Conservation (phyloP, 1,140 invertebrate species). For the Solenopsis invicta region DNA sequence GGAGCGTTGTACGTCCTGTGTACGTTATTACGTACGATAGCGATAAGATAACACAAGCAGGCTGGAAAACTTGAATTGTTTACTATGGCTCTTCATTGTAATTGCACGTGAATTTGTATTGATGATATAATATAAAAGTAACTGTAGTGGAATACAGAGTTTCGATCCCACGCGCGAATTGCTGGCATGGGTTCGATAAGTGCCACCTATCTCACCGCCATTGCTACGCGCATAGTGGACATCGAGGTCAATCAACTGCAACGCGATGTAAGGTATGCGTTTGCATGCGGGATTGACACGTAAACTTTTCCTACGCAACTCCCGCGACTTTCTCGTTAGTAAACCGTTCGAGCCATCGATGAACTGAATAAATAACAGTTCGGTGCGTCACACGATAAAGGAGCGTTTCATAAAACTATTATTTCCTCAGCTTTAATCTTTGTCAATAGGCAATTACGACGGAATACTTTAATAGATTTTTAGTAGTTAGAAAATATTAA, state of each 20-base stretch:
- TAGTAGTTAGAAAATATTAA: slow-evolving; percentile 7
- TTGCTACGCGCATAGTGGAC: slow-evolving; percentile 46
- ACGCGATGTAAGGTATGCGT: slow-evolving; percentile 69
- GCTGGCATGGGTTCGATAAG: slow-evolving; percentile 32
- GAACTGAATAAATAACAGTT: slow-evolving; percentile 1
- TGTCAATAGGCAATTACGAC: not conserved
- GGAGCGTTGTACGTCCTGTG: not conserved
- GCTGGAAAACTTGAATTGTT: not conserved
- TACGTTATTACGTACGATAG: not conserved
- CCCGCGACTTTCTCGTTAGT: slow-evolving; percentile 43
- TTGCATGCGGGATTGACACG: slow-evolving; percentile 62
- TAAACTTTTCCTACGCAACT: slow-evolving; percentile 14
- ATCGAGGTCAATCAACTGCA: slow-evolving; percentile 77
- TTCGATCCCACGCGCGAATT: slow-evolving; percentile 23
- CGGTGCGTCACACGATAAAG: not conserved
- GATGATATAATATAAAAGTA: not conserved
- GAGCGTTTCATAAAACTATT: slow-evolving; percentile 4
- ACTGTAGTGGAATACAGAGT: not conserved
- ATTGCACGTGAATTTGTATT: not conserved
- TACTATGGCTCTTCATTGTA: not conserved
- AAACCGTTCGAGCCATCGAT: not conserved
- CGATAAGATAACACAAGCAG: not conserved
- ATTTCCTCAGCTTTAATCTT: not conserved
- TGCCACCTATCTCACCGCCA: slow-evolving; percentile 46
- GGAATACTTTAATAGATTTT: not conserved